Base-by-base conservation (phyloP, 2,113 vertebrate species). In the Ciconia boyciana region DNA sequence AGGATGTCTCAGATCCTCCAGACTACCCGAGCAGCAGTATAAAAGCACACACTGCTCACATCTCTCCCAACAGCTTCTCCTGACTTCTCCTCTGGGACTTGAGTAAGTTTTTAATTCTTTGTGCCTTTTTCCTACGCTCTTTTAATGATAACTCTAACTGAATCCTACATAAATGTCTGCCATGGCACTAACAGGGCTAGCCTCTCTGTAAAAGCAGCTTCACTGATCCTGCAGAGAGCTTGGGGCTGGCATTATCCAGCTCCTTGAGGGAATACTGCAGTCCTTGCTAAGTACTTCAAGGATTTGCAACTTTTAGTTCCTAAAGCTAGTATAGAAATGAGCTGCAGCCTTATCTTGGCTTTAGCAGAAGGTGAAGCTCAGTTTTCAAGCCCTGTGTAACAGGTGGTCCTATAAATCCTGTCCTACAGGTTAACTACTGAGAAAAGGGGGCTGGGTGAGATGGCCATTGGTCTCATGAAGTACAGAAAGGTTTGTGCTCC, bases 21-120 rank as follows among this genome's bases (percentile, higher is more conserved):
- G 85, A 44, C 51, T 41, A 41, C 15, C 58, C 0, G 2, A 55
- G 46, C 41, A 87, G 72, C 71, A 46, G 17, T 93, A 93, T 94
- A 96, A 93, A 93, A 89, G 36, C 87, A 11, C 1, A 1, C 1
- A 0, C 83, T 72, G 16, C 79, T 94, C 87, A 31, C 28, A 9
- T 15, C 34, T 39, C 79, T 51, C 41, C 70, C 64, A 84, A 8
- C 64, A 81, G 44, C 87, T 72, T 69, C 83, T 91, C 75, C 79
- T 69, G 69, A 68, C 83, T 77, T 94, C 58, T 82, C 54, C 75
- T 77, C 54, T 3, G n/a, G 34, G 18, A 74, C 31, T 25, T 11
- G 3, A 32, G 95, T 96, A 85, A 96, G 95, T 93, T 74, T 57
- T 66, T 32, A 10, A n/a, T 54, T 48, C 74, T 55, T 78, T n/a